Conservation (phyloP, 2,888 invertebrate species). For the Agrotis puta region DNA sequence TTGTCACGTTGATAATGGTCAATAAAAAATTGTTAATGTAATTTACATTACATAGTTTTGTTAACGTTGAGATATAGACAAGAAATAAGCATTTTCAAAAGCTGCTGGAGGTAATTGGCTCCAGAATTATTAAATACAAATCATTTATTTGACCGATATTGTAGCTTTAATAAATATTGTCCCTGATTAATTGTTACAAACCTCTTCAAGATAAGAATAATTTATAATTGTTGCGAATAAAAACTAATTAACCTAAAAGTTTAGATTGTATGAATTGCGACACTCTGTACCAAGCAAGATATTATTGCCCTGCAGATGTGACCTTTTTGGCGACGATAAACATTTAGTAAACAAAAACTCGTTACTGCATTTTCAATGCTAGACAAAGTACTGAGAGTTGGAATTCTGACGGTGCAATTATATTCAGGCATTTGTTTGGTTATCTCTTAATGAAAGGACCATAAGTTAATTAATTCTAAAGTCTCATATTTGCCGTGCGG, state of each 20-base stretch:
- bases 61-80: no score
- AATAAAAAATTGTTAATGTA: neutral
- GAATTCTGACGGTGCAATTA: neutral
- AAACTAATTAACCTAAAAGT: neutral
- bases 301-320: neutral
- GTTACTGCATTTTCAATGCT: neutral
- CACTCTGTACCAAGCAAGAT: neutral
- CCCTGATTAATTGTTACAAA: neutral
- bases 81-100: neutral
- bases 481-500: slow-evolving; percentile 1
- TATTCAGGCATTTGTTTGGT: neutral
- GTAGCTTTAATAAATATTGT: neutral
- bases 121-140: neutral
- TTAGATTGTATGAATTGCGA: neutral
- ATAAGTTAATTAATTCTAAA: slow-evolving; percentile 4
- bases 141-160: neutral
- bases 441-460: neutral
- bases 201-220: neutral
- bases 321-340: neutral
- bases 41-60: no score
- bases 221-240: neutral
- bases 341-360: neutral
- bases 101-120: no score
- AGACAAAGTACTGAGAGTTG: neutral
- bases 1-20: neutral